Conservation (phyloP, 2,113 vertebrate genomes). For the Bos indicus region DNA sequence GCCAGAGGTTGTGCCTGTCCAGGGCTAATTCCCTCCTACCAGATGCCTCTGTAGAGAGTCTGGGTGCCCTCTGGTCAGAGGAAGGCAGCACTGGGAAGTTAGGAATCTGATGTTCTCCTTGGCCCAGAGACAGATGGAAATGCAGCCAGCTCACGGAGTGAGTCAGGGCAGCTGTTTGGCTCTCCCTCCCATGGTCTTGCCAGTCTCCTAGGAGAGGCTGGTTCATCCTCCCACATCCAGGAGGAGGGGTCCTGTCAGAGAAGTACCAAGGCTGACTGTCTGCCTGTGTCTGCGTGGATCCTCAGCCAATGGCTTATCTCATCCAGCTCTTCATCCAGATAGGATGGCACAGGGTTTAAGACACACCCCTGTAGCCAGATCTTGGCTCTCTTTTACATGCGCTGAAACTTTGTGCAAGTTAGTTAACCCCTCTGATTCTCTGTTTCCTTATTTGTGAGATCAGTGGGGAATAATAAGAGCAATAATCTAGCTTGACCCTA, state of each 20-base stretch:
- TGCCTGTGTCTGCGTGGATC: background rate
- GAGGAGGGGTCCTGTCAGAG: background rate
- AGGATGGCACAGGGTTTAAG: background rate
- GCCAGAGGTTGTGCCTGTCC: slow-evolving; percentile 36
- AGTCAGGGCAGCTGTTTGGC: background rate
- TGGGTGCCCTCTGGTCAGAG: background rate
- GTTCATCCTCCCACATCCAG: background rate
- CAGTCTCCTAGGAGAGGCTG: background rate
- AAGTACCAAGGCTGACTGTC: background rate
- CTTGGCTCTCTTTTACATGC: background rate
- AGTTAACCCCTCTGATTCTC: background rate
- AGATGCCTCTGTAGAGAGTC: background rate
- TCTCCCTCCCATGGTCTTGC: too few relatives aligned
- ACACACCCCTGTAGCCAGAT: background rate
- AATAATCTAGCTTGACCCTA: background rate
- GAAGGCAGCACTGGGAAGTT: background rate
- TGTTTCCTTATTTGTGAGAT: background rate
- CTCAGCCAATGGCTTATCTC: background rate
- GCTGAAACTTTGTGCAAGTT: background rate
- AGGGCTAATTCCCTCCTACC: background rate
- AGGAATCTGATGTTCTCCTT: background rate
- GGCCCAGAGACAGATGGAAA: background rate
- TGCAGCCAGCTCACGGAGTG: background rate
- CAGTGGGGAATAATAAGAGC: background rate
- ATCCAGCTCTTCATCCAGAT: background rate